A percentile compares a stretch with the other conserved stretches of the same genome.
These are phyloP conservation scores for Drosophila sucinea DNA, from an alignment of 1,140 invertebrate species.

Conservation along the genomic window DNA sequence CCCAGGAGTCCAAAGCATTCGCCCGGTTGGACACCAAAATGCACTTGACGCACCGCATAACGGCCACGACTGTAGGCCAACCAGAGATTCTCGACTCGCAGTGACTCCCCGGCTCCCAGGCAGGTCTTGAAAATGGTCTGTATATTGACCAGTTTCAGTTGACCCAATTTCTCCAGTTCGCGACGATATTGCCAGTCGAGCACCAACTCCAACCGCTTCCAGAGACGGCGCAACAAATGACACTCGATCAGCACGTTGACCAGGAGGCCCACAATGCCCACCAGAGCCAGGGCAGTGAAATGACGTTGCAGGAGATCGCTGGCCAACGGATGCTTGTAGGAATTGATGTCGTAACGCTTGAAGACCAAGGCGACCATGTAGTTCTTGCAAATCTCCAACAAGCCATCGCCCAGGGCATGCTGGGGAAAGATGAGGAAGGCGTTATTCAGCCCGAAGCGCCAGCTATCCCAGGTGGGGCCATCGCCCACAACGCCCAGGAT, in stretches of 20 bases:
- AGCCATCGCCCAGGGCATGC: conserved; percentile 86
- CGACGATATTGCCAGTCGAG: conserved; percentile 49
- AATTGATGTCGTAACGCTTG: conserved; percentile 87
- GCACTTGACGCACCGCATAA: conserved; percentile 75
- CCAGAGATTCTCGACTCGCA: conserved; percentile 74
- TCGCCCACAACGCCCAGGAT: conserved; percentile 87
- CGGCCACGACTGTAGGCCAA: conserved; percentile 62
- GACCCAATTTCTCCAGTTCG: conserved; percentile 58
- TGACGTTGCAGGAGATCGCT: conserved; percentile 85
- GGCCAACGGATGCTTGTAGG: conserved; percentile 86
- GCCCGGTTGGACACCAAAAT: conserved; percentile 71
- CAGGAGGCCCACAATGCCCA: conserved; percentile 84
- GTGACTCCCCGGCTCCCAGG: conserved; percentile 50
- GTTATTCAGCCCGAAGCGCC: conserved; percentile 86
- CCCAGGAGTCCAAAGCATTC: conserved; percentile 90
- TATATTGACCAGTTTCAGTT: conserved; percentile 58
- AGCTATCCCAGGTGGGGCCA: conserved; percentile 84
- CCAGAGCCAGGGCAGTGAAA: conserved; percentile 83
- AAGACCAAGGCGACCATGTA: conserved; percentile 85
- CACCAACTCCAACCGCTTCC: conserved; percentile 38
- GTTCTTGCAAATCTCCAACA: conserved; percentile 87
- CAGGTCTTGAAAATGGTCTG: conserved; percentile 71
- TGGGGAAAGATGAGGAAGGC: conserved; percentile 86
- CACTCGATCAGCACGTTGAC: conserved; percentile 86
- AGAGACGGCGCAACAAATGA: conserved; percentile 63